phyloP scores from a whole-genome alignment of 1,140 invertebrate species.

The Cydia amplana region DNA sequence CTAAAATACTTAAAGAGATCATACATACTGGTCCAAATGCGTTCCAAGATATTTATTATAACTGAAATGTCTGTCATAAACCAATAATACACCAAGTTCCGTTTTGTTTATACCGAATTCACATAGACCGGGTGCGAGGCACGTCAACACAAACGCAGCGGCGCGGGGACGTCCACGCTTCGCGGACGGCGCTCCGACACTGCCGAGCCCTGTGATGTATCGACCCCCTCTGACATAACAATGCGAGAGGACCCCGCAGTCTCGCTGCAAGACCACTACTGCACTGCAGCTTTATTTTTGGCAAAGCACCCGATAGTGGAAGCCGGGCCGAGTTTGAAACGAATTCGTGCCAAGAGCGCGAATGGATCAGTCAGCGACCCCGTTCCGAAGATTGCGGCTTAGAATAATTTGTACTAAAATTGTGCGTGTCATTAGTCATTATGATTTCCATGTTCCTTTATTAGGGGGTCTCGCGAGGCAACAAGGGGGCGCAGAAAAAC shows the following conservation, averaged over 20 bases:
- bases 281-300: slow-evolving; percentile 77
- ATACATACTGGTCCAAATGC: slow-evolving; percentile 21
- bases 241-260: slow-evolving; percentile 67
- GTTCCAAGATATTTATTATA: slow-evolving; percentile 15
- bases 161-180: slow-evolving; percentile 48
- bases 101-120: slow-evolving; percentile 67
- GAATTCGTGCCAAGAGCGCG: slow-evolving; percentile 54
- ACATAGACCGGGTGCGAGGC: slow-evolving; percentile 45
- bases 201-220: slow-evolving; percentile 52
- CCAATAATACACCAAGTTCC: slow-evolving; percentile 4
- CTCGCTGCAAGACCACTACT: slow-evolving; percentile 69
- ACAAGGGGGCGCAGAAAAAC: no score
- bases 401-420: slow-evolving; percentile 1
- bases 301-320: slow-evolving; percentile 57
- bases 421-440: background rate
- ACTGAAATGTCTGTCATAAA: slow-evolving; percentile 13
- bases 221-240: slow-evolving; percentile 64
- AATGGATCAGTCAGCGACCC: slow-evolving; percentile 38
- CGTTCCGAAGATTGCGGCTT: slow-evolving; percentile 13
- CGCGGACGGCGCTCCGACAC: slow-evolving; percentile 60
- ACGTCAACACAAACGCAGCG: background rate
- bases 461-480: no score
- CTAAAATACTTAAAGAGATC: background rate
- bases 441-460: background rate
- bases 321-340: slow-evolving; percentile 37